phyloP scores from a whole-genome alignment of 2,113 vertebrate species.

The Mandrillus leucophaeus region DNA sequence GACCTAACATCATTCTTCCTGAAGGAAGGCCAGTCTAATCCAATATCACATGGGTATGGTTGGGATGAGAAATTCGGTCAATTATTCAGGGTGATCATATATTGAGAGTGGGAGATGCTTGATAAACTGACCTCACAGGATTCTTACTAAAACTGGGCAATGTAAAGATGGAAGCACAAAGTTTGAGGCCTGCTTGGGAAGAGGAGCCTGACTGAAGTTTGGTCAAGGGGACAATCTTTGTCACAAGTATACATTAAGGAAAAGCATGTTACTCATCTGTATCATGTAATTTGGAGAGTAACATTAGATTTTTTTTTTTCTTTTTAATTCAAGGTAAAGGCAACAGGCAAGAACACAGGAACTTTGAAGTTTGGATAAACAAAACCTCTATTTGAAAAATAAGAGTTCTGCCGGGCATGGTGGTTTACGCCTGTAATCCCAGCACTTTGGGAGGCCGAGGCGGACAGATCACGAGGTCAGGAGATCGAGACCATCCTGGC shows the following conservation, averaged over 20 bases:
- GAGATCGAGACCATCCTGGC: no score
- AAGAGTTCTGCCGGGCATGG: neutral
- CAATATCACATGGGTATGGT: neutral
- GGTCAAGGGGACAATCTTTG: neutral
- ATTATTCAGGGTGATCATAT: neutral
- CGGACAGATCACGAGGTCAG: no score
- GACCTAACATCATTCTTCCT: neutral
- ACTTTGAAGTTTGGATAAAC: neutral
- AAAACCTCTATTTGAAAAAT: conserved; percentile 9
- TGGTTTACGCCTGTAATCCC: no score
- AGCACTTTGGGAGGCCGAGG: no score
- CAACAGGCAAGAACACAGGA: neutral
- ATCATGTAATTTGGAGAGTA: neutral
- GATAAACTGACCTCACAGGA: neutral
- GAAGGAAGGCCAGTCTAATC: neutral
- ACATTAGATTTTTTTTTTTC: neutral
- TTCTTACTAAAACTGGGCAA: neutral
- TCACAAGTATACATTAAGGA: neutral
- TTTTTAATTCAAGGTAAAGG: neutral
- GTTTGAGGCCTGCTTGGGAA: neutral
- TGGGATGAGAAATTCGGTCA: neutral
- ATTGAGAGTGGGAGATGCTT: neutral
- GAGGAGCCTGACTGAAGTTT: neutral
- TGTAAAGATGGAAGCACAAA: neutral
- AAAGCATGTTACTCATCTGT: neutral